phyloP scores from a whole-genome alignment of 1,140 invertebrate genomes.

The Notospermus geniculatus region DNA sequence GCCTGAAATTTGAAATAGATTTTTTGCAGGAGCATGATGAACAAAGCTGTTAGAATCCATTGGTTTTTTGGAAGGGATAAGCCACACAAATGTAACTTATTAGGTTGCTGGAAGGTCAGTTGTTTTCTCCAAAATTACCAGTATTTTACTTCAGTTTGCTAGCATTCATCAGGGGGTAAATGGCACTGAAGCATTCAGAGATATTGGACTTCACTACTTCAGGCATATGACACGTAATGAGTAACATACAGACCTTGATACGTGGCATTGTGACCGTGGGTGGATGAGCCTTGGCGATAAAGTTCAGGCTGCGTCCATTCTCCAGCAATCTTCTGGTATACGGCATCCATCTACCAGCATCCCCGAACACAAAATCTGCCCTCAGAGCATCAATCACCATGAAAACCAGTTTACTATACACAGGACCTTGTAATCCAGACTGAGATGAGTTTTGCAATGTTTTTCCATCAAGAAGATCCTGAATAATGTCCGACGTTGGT shows the following conservation, averaged over 20 bases:
- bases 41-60: too few species aligned
- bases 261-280: conserved; percentile 97
- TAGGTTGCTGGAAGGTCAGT: neutral
- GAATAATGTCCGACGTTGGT: neutral
- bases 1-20: conserved; percentile 62
- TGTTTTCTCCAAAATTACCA: too few species aligned
- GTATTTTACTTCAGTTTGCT: too few species aligned
- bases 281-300: conserved; percentile 69
- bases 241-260: conserved; percentile 76
- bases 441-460: neutral
- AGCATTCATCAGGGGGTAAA: too few species aligned
- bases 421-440: neutral
- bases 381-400: conserved; percentile 90
- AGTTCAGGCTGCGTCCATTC: conserved; percentile 61
- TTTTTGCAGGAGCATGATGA: too few species aligned
- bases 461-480: neutral
- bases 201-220: too few species aligned
- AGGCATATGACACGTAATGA: too few species aligned
- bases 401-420: conserved; percentile 63
- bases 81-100: neutral
- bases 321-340: conserved; percentile 41
- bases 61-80: too few species aligned
- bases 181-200: too few species aligned
- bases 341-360: conserved; percentile 39
- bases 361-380: conserved; percentile 74